Conservation (phyloP, 2,888 invertebrate genomes). For the Adelognathus sp. region DNA sequence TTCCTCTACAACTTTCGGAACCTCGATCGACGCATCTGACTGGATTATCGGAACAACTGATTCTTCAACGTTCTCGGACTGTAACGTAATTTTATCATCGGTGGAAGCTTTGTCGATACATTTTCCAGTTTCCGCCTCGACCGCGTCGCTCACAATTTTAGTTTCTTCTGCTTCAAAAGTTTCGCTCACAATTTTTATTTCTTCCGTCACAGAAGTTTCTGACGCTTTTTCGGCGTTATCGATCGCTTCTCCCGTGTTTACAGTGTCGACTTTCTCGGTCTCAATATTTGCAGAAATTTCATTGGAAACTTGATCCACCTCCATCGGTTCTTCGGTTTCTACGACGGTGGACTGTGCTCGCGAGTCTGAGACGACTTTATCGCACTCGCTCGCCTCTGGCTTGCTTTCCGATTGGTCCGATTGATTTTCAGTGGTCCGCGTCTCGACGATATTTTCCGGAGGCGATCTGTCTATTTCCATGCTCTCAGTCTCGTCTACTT, state of each 20-base stretch:
- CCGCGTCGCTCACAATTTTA: not conserved
- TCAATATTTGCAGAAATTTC: slow-evolving; percentile 4
- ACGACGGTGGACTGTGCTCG: not conserved
- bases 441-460: slow-evolving; percentile 20
- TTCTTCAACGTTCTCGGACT: not conserved
- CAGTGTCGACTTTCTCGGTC: not conserved
- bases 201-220: not conserved
- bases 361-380: not conserved
- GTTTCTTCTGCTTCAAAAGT: slow-evolving; percentile 1
- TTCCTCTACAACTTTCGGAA: not conserved
- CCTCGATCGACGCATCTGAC: not conserved
- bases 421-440: not conserved
- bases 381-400: not conserved
- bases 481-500: slow-evolving; percentile 2
- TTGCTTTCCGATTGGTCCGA: not conserved
- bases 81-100: not conserved
- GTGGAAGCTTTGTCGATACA: not conserved
- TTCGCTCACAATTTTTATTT: not conserved
- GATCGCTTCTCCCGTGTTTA: not conserved
- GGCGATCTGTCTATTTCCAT: slow-evolving; percentile 32
- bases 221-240: not conserved
- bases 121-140: not conserved
- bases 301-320: slow-evolving; percentile 34
- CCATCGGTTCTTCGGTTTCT: slow-evolving; percentile 37
- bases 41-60: not conserved